Base-by-base conservation (phyloP, 37 sponge, comb jelly and placozoan genomes). In the Theonella swinhoei region DNA sequence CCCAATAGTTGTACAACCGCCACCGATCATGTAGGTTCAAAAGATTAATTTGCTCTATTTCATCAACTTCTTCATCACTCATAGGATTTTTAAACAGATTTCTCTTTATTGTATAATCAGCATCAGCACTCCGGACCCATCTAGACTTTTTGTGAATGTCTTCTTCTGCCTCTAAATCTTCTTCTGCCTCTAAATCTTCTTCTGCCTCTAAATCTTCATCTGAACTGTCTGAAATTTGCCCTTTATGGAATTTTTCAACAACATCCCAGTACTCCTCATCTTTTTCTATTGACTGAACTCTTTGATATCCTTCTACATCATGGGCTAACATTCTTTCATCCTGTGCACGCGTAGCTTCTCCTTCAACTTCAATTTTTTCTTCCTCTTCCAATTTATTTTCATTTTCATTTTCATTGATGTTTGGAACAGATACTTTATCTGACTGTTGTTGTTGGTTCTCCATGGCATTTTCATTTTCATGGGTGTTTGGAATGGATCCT, bases 1-100 rank as follows among this genome's bases (percentile, higher is more conserved):
- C 35, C 96, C 96, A 96, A 70, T 87, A 85, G 32, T 81, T 70
- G 73, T 93, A 96, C 40, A 96, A 72, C 24, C 65, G 34, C 85
- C 86, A 84, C 14, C 89, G 71, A 43, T 90, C 68, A 8, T 67
- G 85, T 9, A 74, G 39, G 20, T 17, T 33, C 5, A 82, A 59
- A 11, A 70, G 24, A 20, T 79, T 17, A 41, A 91, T 60, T 54
- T 94, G 79, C 11, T 39, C 24, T 0, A 94, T 67, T 58, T 19
- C 24, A 29, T 19, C 34, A 19, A 72, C 92, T 77, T 83, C 81
- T 29, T 66, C n/a, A 3, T 42, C 62, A 8, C 47, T 79, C 94
- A 91, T 82, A 17, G 95, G 93, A 47, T 47, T 47, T 47, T 47
- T 47, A 47, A 47, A 47, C 54, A 47, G 14, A 47, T 47, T 47